These are phyloP conservation scores for Drosophila albomicans DNA, from an alignment of 1,140 invertebrate genomes.

Conservation along the genomic window DNA sequence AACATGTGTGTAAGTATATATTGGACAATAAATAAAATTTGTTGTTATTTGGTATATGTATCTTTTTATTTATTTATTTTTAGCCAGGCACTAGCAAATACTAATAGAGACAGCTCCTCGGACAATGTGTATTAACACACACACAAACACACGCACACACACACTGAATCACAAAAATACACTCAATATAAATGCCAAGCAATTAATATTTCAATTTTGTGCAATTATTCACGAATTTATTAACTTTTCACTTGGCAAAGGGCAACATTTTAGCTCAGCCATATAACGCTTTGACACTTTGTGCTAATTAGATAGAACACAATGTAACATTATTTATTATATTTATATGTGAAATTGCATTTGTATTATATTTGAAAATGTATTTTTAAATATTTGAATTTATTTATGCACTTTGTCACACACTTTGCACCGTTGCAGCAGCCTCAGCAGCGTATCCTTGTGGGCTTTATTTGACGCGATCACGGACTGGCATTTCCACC, in stretches of 20 bases:
- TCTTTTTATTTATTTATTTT: slow-evolving; percentile 74
- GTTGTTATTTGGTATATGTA: slow-evolving; percentile 69
- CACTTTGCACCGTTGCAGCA: slow-evolving; percentile 29
- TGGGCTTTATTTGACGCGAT: slow-evolving; percentile 31
- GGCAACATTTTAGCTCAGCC: slow-evolving; percentile 59
- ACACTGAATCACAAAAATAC: slow-evolving; percentile 11
- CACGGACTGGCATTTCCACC: slow-evolving; percentile 62
- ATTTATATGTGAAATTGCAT: slow-evolving; percentile 22
- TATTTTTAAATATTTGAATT: slow-evolving; percentile 6
- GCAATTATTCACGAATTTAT: slow-evolving; percentile 75
- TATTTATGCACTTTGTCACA: slow-evolving; percentile 48
- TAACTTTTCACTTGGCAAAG: slow-evolving; percentile 75
- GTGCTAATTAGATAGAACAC: slow-evolving; percentile 57
- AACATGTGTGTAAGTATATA: slow-evolving; percentile 48
- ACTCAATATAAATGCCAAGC: slow-evolving; percentile 68
- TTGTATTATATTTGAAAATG: slow-evolving; percentile 14
- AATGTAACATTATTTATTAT: slow-evolving; percentile 27
- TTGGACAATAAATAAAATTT: slow-evolving; percentile 82
- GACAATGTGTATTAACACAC: slow-evolving; percentile 55
- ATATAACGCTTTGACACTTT: slow-evolving; percentile 71
- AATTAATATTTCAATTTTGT: slow-evolving; percentile 78
- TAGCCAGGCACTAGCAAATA: slow-evolving; percentile 71
- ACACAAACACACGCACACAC: not conserved
- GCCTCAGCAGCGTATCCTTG: slow-evolving; percentile 53
- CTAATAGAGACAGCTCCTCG: slow-evolving; percentile 69